These are phyloP conservation scores for Sycophila texana DNA, from an alignment of 2,888 invertebrate species.

Conservation along the genomic window DNA sequence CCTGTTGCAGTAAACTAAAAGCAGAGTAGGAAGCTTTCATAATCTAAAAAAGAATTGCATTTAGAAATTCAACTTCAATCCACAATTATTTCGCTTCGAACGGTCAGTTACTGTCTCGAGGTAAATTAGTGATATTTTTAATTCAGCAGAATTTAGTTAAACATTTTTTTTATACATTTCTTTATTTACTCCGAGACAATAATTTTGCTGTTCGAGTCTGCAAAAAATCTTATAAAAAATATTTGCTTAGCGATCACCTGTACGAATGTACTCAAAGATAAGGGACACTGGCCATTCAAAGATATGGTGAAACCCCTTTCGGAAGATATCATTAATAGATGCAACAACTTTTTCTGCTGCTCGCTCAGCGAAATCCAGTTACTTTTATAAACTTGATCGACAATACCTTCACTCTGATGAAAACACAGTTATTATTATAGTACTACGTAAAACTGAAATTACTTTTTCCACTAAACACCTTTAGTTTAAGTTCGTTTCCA, in stretches of 20 bases:
- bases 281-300: slow-evolving; percentile 35
- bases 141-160: too few species aligned
- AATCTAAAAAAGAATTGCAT: slow-evolving; percentile 37
- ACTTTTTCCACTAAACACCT: slow-evolving; percentile 23
- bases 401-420: slow-evolving; percentile 30
- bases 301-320: slow-evolving; percentile 35
- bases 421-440: neutral
- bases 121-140: neutral
- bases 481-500: slow-evolving; percentile 50
- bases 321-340: slow-evolving; percentile 34
- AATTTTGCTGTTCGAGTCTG: too few species aligned
- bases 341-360: slow-evolving; percentile 1
- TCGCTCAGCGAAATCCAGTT: slow-evolving; percentile 31
- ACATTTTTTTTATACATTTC: too few species aligned
- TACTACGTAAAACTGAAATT: neutral
- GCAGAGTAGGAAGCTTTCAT: slow-evolving; percentile 51
- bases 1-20: slow-evolving; percentile 40
- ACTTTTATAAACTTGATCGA: slow-evolving; percentile 19
- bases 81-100: too few species aligned
- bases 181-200: neutral
- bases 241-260: slow-evolving; percentile 12
- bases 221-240: neutral
- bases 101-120: too few species aligned
- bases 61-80: neutral
- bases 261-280: slow-evolving; percentile 45